These are phyloP conservation scores for Synanceia verrucosa DNA, from an alignment of 2,797 vertebrate species.

Conservation along the genomic window DNA sequence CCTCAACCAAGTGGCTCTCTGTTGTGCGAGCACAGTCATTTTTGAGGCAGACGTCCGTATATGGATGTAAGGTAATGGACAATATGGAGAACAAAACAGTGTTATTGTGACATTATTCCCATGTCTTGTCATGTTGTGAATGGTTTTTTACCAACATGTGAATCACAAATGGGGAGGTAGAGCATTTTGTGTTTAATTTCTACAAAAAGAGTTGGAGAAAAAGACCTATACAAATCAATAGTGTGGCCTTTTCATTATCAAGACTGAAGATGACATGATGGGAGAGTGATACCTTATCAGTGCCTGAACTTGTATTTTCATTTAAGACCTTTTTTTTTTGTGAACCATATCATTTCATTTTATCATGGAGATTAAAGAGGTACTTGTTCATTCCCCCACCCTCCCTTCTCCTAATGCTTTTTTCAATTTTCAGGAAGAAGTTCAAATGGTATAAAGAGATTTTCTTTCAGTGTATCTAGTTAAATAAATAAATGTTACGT, in stretches of 20 bases:
- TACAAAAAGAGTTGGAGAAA: slow-evolving; percentile 79
- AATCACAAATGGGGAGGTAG: slow-evolving; percentile 77
- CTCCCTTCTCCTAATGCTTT: slow-evolving; percentile 78
- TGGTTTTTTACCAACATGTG: slow-evolving; percentile 77
- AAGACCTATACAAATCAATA: slow-evolving; percentile 86
- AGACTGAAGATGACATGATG: slow-evolving; percentile 86
- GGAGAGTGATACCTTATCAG: slow-evolving; percentile 90
- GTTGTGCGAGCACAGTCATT: slow-evolving; percentile 66
- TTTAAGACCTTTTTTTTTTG: slow-evolving; percentile 83
- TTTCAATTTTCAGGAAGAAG: slow-evolving; percentile 83
- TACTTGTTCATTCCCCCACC: slow-evolving; percentile 80
- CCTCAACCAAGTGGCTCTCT: slow-evolving; percentile 65
- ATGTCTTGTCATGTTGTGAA: slow-evolving; percentile 78
- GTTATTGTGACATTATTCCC: slow-evolving; percentile 82
- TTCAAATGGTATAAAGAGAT: slow-evolving; percentile 81
- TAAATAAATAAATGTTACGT: slow-evolving; percentile 84
- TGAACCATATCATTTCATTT: slow-evolving; percentile 85
- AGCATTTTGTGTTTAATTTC: slow-evolving; percentile 79
- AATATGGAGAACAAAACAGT: slow-evolving; percentile 82
- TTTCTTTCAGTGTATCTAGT: slow-evolving; percentile 83
- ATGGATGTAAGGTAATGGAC: slow-evolving; percentile 74
- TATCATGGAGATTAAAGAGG: slow-evolving; percentile 81
- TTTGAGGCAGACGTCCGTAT: slow-evolving; percentile 65
- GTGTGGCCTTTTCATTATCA: slow-evolving; percentile 91
- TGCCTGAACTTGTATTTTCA: slow-evolving; percentile 89